Evolutionary conservation across 37 sponge, comb jelly and placozoan species (phyloP).

Genomic region (Beroe forskalii): DNA sequence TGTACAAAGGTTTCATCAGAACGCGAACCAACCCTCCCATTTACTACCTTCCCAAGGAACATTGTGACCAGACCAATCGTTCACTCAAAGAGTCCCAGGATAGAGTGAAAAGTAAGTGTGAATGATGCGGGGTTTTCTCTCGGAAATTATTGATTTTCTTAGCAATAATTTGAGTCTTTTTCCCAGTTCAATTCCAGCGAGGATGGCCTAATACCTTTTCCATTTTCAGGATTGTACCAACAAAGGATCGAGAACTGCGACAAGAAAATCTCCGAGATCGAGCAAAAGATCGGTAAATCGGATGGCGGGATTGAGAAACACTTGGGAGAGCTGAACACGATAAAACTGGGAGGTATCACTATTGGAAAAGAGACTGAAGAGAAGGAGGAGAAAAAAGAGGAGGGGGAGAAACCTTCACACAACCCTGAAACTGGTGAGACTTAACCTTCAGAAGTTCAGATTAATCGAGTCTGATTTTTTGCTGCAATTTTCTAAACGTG

Average conservation of each 20-base stretch:
- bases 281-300: background rate
- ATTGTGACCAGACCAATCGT: background rate
- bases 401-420: background rate
- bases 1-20: background rate
- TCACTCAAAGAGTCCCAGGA: background rate
- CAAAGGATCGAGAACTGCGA: background rate
- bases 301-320: background rate
- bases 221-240: background rate
- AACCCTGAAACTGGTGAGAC: background rate
- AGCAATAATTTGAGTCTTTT: background rate
- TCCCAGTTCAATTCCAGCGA: background rate
- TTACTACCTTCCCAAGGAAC: constrained; percentile 29
- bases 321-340: background rate
- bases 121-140: no score
- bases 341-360: background rate
- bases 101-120: constrained; percentile 1
- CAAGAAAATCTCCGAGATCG: background rate
- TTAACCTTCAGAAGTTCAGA: background rate
- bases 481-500: no score
- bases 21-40: background rate
- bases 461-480: background rate
- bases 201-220: background rate
- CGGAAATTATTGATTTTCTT: background rate
- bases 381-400: background rate
- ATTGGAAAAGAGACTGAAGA: background rate